A percentile compares a stretch with the other conserved stretches of the same genome.
These are phyloP conservation scores for Diarsia rubi DNA, from an alignment of 2,888 invertebrate genomes.

Conservation along the genomic window DNA sequence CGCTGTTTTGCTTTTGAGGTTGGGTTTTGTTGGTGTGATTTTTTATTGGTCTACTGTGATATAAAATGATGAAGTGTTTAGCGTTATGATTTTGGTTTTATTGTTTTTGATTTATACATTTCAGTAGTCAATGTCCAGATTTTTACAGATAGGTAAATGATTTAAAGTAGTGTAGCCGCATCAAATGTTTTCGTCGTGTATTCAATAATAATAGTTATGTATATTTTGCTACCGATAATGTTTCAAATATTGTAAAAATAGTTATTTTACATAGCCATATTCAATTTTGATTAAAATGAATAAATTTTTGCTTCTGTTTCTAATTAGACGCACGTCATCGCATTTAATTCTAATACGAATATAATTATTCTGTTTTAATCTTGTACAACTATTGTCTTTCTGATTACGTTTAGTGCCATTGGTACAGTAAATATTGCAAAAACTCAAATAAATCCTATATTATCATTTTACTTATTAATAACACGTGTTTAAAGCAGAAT, in stretches of 20 bases:
- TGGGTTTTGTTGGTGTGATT: neutral
- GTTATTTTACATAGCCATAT: neutral
- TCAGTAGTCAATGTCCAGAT: neutral
- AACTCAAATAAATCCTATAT: neutral
- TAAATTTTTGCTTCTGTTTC: neutral
- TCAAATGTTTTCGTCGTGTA: neutral
- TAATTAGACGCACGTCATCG: neutral
- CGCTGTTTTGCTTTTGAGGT: conserved; percentile 21
- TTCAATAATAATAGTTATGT: neutral
- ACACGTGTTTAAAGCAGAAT: neutral
- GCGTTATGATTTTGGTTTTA: neutral
- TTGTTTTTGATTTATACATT: neutral
- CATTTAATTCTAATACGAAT: conserved; percentile 1
- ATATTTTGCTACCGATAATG: neutral
- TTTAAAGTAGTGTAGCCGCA: neutral
- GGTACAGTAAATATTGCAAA: neutral
- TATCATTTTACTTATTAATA: neutral
- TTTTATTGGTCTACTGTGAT: neutral
- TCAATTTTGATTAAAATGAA: neutral
- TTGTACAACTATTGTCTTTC: neutral
- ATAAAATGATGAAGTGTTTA: neutral
- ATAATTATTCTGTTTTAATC: neutral
- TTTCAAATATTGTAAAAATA: conserved; percentile 17
- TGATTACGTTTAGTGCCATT: neutral
- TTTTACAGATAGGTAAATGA: neutral